Conservation (phyloP, 2,113 vertebrate species). For the Alces alces region DNA sequence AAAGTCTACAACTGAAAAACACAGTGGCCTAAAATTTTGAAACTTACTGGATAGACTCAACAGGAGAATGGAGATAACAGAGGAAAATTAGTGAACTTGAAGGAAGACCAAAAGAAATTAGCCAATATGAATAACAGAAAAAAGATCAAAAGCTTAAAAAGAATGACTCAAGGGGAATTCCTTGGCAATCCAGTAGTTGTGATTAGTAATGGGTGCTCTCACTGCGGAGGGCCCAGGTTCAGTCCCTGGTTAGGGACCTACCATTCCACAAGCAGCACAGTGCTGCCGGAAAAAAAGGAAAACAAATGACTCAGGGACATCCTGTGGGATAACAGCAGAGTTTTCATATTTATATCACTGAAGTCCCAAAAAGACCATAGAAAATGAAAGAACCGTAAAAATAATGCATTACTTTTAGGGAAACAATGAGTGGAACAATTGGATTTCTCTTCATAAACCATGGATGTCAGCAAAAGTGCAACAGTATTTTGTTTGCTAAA, state of each 20-base stretch:
- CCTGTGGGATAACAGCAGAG: background rate
- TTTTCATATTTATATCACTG: background rate
- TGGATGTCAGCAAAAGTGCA: background rate
- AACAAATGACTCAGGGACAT: background rate
- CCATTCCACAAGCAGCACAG: too few relatives aligned
- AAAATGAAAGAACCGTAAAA: background rate
- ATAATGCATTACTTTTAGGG: background rate
- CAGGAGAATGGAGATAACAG: background rate
- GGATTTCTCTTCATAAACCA: background rate
- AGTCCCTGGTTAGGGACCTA: background rate
- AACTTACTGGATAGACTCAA: background rate
- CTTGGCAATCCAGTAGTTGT: background rate
- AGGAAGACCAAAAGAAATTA: background rate
- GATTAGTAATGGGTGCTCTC: background rate
- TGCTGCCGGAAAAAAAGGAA: background rate
- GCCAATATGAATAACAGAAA: background rate
- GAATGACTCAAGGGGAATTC: background rate
- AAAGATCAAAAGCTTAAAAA: background rate
- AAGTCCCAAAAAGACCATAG: background rate
- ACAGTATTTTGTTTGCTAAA: background rate
- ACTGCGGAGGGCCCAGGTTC: background rate
- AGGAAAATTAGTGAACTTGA: background rate
- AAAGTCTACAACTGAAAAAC: background rate
- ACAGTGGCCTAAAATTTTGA: background rate
- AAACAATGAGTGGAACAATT: background rate